phyloP scores from a whole-genome alignment of 2,113 vertebrate genomes.

The Furnarius figulus region DNA sequence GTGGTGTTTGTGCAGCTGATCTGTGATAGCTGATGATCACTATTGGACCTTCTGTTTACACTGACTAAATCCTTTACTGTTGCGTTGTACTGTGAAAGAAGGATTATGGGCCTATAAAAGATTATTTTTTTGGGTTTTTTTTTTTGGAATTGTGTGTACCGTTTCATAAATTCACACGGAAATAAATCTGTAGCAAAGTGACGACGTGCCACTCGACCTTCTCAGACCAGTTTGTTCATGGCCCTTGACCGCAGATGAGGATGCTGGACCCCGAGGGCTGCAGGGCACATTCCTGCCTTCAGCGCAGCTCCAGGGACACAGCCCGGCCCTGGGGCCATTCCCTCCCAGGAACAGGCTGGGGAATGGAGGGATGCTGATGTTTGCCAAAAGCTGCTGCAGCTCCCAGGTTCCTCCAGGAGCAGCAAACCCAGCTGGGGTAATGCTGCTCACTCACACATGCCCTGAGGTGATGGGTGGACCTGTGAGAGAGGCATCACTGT shows the following conservation, averaged over 20 bases:
- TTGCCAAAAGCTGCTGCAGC: neutral
- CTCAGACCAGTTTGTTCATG: neutral
- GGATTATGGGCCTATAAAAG: conserved; percentile 44
- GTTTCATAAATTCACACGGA: conserved; percentile 43
- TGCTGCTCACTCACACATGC: neutral
- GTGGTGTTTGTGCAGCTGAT: conserved; percentile 63
- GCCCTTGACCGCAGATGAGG: neutral
- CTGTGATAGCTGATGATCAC: conserved; percentile 62
- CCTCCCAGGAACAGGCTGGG: neutral
- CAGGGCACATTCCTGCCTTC: neutral
- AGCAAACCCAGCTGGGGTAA: neutral
- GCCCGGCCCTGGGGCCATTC: neutral
- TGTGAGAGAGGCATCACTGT: accelerated
- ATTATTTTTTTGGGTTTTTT: neutral
- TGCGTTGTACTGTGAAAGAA: conserved; percentile 56
- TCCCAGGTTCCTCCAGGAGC: neutral
- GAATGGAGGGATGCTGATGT: neutral
- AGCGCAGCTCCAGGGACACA: neutral
- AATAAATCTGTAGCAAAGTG: conserved; percentile 48
- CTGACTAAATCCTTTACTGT: conserved; percentile 65
- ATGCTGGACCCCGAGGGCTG: neutral
- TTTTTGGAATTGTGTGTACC: neutral
- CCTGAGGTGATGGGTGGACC: neutral
- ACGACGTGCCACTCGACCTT: neutral
- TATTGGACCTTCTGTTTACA: conserved; percentile 56